Base-by-base conservation (phyloP, 2,113 vertebrate species). In the Benitochromis conjunctus region DNA sequence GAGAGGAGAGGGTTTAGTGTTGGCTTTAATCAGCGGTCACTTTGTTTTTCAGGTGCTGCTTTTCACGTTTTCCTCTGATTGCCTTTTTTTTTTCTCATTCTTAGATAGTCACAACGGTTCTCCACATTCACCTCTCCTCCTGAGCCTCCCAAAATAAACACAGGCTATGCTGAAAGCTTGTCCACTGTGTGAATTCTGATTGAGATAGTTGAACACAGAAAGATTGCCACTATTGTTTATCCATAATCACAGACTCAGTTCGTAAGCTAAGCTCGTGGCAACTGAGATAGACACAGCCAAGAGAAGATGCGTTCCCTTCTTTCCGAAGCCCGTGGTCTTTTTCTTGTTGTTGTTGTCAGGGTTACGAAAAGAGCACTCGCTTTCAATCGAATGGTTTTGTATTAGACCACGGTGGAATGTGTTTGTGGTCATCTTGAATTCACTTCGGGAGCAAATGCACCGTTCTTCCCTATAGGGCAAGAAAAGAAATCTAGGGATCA, bases 341-440 rank as follows among this genome's bases (percentile, higher is more conserved):
- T 90, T 82, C 80, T 83, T 74, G 34, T 86, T 82, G 82, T 90
- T 38, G 60, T 92, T 36, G 87, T 88, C 86, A 64, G 62, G 88
- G 91, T 91, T 90, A 89, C 81, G 9, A 89, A 92, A 88, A 89
- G 87, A 91, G 87, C 84, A 88, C 88, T 92, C 77, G 21, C 84
- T 86, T 81, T 84, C 82, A 85, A 82, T 92, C 62, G 24, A 83
- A 80, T 62, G 84, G 69, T 81, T 94, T 90, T 81, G 78, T 90
- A 56, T 85, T 43, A 19, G 87, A 46, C 56, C 64, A 6, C 80
- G 12, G 58, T 79, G 91, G 92, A 94, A 94, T 93, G 93, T 89
- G 92, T 94, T 91, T 92, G 85, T 91, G 91, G 92, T 90, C 92
- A 92, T 91, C 89, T 85, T 81, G 82, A 89, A 93, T 90, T 92